Evolutionary conservation across 1,140 invertebrate genomes (phyloP).

Genomic region (Hirudo medicinalis): DNA sequence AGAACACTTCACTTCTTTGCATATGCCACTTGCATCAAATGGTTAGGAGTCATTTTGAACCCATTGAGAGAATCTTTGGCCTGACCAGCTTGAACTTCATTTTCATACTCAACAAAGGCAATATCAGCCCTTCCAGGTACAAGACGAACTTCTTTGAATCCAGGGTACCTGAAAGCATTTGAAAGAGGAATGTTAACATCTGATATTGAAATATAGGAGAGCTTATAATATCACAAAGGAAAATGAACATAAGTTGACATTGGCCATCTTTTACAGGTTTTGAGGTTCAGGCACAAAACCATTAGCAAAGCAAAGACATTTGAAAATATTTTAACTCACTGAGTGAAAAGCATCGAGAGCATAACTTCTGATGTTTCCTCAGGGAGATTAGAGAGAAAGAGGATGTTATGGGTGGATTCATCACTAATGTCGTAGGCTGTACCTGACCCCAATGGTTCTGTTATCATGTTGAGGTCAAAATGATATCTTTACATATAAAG

Average conservation of each 20-base stretch:
- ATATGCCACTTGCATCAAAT: slow-evolving; percentile 20
- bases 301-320: neutral
- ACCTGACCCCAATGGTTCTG: no score
- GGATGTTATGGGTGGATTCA: slow-evolving; percentile 5
- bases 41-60: slow-evolving; percentile 17
- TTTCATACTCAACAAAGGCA: slow-evolving; percentile 23
- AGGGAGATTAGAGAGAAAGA: slow-evolving; percentile 17
- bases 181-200: neutral
- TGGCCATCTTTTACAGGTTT: no score
- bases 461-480: no score
- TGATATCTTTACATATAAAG: no score
- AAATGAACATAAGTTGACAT: no score
- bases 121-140: slow-evolving; percentile 15
- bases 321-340: slow-evolving; percentile 3
- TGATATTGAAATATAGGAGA: neutral
- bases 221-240: no score
- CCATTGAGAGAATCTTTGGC: slow-evolving; percentile 19
- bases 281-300: no score
- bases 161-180: neutral
- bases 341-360: slow-evolving; percentile 22
- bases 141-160: slow-evolving; percentile 17
- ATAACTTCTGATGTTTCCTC: slow-evolving; percentile 20
- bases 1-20: slow-evolving; percentile 17
- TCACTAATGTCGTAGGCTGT: no score
- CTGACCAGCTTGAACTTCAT: slow-evolving; percentile 15